These are phyloP conservation scores for Pachyseris speciosa DNA, from an alignment of 64 coral and sea anemone genomes.

Conservation along the genomic window DNA sequence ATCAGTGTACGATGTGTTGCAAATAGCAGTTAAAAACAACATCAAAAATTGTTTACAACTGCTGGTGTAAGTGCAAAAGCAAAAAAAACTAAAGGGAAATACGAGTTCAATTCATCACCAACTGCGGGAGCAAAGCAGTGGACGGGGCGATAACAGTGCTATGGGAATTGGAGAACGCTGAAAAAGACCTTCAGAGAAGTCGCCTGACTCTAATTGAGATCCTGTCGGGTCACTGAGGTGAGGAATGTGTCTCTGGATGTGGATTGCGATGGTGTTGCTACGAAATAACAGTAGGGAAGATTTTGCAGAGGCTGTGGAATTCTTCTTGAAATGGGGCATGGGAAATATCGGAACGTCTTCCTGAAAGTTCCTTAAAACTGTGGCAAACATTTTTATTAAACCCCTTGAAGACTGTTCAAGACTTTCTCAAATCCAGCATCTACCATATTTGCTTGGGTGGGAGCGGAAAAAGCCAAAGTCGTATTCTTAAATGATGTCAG, in stretches of 20 bases:
- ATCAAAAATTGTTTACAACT: conserved; percentile 60
- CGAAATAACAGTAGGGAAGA: conserved; percentile 33
- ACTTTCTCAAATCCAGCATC: conserved; percentile 74
- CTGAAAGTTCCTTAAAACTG: conserved; percentile 59
- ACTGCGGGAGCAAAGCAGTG: conserved; percentile 24
- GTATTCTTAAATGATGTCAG: conserved; percentile 75
- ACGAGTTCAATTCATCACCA: conserved; percentile 64
- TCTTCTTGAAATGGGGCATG: conserved; percentile 49
- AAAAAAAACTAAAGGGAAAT: conserved; percentile 66
- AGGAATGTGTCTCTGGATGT: conserved; percentile 22
- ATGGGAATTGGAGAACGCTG: conserved; percentile 62
- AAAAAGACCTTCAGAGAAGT: neutral
- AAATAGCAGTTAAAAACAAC: conserved; percentile 62
- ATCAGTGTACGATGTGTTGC: conserved; percentile 31
- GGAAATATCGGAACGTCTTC: conserved; percentile 72
- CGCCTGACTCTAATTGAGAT: conserved; percentile 12
- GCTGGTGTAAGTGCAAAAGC: conserved; percentile 40
- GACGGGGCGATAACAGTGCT: conserved; percentile 42
- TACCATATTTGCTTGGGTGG: conserved; percentile 60
- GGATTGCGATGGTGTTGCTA: neutral
- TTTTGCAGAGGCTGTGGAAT: conserved; percentile 55
- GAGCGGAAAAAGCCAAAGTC: conserved; percentile 50
- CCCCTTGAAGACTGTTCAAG: conserved; percentile 64
- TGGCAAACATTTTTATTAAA: conserved; percentile 77
- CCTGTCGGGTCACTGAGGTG: neutral